These are phyloP conservation scores for Gnatocerus cornutus DNA, from an alignment of 2,888 invertebrate genomes.

Conservation along the genomic window DNA sequence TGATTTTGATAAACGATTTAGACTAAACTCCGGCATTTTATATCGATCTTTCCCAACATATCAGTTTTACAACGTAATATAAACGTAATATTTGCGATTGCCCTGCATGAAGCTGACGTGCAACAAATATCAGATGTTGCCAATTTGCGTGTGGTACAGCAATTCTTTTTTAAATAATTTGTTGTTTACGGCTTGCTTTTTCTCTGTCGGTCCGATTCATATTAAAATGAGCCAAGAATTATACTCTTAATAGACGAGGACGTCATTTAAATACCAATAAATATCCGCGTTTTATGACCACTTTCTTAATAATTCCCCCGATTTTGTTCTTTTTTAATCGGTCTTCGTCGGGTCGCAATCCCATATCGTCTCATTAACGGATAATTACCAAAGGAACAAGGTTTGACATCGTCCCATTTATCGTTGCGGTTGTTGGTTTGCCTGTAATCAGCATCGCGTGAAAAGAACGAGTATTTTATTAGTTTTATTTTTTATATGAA, in stretches of 20 bases:
- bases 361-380: conserved; percentile 56
- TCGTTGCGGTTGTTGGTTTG: conserved; percentile 51
- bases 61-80: conserved; percentile 47
- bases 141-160: conserved; percentile 43
- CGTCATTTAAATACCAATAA: conserved; percentile 24
- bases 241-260: conserved; percentile 24
- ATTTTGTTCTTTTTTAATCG: conserved; percentile 36
- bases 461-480: conserved; percentile 55
- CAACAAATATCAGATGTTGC: conserved; percentile 46
- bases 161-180: conserved; percentile 41
- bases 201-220: conserved; percentile 31
- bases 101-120: conserved; percentile 27
- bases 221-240: conserved; percentile 34
- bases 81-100: conserved; percentile 48
- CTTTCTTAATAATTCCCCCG: conserved; percentile 25
- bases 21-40: conserved; percentile 53
- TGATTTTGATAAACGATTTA: conserved; percentile 57
- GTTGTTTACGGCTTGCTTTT: conserved; percentile 43
- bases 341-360: conserved; percentile 39
- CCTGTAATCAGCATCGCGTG: conserved; percentile 56
- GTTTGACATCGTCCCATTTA: conserved; percentile 55
- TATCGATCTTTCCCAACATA: conserved; percentile 38
- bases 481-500: conserved; percentile 46
- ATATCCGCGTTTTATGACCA: conserved; percentile 36
- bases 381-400: conserved; percentile 54